These are phyloP conservation scores for Hermetia illucens DNA, from an alignment of 1,140 invertebrate species.

Conservation along the genomic window DNA sequence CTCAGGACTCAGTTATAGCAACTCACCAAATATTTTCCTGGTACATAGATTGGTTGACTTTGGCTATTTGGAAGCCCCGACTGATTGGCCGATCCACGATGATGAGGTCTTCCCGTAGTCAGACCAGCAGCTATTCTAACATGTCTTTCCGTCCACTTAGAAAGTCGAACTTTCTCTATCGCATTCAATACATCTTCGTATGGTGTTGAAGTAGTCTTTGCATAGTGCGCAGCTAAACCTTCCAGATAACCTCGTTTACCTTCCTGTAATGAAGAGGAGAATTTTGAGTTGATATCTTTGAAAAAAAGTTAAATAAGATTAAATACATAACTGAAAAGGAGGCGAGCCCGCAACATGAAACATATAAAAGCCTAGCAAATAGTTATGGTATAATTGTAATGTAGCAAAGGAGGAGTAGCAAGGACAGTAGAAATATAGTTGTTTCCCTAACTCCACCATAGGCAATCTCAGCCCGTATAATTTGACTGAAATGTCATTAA, in stretches of 20 bases:
- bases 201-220: conserved; percentile 74
- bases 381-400: too few relatives aligned
- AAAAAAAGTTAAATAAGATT: too few relatives aligned
- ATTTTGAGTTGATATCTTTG: too few relatives aligned
- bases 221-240: conserved; percentile 75
- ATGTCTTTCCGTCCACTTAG: conserved; percentile 48
- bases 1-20: too few relatives aligned
- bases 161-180: conserved; percentile 40
- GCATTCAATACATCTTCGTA: conserved; percentile 72
- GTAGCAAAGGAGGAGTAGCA: too few relatives aligned
- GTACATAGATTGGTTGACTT: conserved; percentile 67
- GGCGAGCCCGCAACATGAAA: too few relatives aligned
- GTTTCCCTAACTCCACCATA: too few relatives aligned
- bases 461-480: too few relatives aligned
- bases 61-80: conserved; percentile 30
- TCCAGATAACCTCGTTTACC: conserved; percentile 79
- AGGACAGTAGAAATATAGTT: too few relatives aligned
- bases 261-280: conserved; percentile 64
- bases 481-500: too few relatives aligned
- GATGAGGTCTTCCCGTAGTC: conserved; percentile 11
- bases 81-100: conserved; percentile 22
- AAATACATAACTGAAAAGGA: too few relatives aligned
- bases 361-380: too few relatives aligned
- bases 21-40: conserved; percentile 77
- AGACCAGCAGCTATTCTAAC: conserved; percentile 37